These are phyloP conservation scores for Hemistola chrysoprasaria DNA, from an alignment of 2,888 invertebrate genomes.

Conservation along the genomic window DNA sequence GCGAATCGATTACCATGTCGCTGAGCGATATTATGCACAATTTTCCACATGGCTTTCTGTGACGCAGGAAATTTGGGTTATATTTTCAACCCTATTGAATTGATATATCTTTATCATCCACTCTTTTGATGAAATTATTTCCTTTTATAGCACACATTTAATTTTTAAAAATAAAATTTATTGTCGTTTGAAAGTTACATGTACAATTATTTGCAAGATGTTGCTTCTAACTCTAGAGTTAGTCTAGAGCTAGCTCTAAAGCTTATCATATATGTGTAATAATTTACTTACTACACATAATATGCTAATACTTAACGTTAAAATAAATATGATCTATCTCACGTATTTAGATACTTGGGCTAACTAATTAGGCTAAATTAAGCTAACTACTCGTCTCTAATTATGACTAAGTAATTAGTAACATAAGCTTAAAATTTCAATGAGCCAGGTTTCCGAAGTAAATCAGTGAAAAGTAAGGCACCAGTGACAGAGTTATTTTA, in stretches of 20 bases:
- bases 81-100: slow-evolving; percentile 27
- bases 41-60: slow-evolving; percentile 29
- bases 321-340: too few species aligned
- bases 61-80: slow-evolving; percentile 27
- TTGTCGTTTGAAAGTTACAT: too few species aligned
- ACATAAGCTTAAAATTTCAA: slow-evolving; percentile 12
- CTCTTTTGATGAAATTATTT: slow-evolving; percentile 17
- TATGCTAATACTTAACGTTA: too few species aligned
- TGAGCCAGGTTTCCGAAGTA: slow-evolving; percentile 15
- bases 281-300: too few species aligned
- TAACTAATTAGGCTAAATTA: neutral
- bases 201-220: too few species aligned
- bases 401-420: slow-evolving; percentile 6
- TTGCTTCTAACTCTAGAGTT: too few species aligned
- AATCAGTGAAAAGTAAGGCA: slow-evolving; percentile 18
- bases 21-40: slow-evolving; percentile 30
- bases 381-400: too few species aligned
- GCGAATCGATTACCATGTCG: slow-evolving; percentile 22
- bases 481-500: slow-evolving; percentile 14
- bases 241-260: too few species aligned
- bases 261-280: too few species aligned
- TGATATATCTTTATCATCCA: slow-evolving; percentile 20
- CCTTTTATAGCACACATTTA: too few species aligned
- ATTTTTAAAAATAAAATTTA: too few species aligned
- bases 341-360: neutral